Evolutionary conservation across 2,113 vertebrate species (phyloP), one percentile per base, ranked within the genome.

Genomic region (Silurus meridionalis): DNA sequence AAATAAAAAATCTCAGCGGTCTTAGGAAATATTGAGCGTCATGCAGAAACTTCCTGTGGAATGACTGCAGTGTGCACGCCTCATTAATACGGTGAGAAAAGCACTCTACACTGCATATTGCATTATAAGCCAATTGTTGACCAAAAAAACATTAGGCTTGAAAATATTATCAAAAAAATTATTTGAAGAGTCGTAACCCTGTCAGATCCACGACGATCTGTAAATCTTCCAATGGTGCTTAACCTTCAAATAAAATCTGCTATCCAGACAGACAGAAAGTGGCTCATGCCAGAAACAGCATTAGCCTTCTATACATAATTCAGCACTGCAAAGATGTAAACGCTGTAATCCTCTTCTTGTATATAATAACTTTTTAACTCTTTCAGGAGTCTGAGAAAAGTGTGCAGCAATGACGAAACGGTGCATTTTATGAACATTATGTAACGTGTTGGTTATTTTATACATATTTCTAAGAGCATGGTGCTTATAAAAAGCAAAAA

Each of bases 241-340:
- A 52, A 80, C 66, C 23, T 83, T 52, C 23, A 78, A 69, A 87
- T 83, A 78, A 50, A 87, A 79, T 50, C 64, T 71, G 75, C 72
- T 61, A 6, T 23, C 37, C 75, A 72, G 86, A 78, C 37, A 48
- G 79, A 74, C 19, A 7, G 66, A 78, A 11, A 58, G 50, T 19
- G 25, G 63, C n/a, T 74, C 37, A 37, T 82, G 69, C 53, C 82
- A 89, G 69, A 87, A 81, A 46, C 14, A 67, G 83, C 86, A 89
- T 87, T 82, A 89, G 85, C 71, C 58, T 82, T 87, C 37, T 82
- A 17, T 46, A 87, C 57, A 19, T 11, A 79, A 84, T 80, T 64
- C 66, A 2, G 53, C n/a, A 7, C 21, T 61, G 46, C 78, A 61
- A 21, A 21, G 25, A n/a, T 53, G 57, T 80, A 87, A 89, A 75